phyloP scores from a whole-genome alignment of 2,113 vertebrate species.

The Chunga burmeisteri region DNA sequence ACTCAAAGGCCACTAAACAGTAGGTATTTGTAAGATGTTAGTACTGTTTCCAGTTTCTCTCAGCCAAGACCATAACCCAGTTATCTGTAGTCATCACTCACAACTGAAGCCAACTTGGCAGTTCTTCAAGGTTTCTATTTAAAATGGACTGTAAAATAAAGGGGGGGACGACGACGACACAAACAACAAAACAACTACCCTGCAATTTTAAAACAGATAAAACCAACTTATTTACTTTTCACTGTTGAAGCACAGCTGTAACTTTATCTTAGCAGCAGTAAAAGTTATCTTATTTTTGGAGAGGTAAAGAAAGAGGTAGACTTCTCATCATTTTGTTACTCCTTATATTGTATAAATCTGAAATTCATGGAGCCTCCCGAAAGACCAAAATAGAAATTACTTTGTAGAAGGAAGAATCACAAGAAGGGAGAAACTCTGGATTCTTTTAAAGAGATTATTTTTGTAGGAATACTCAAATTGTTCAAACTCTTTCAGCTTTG shows the following conservation, averaged over 20 bases:
- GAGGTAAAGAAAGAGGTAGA: neutral
- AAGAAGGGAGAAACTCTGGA: neutral
- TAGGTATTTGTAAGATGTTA: neutral
- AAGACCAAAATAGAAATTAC: neutral
- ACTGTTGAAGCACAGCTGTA: neutral
- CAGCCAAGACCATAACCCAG: neutral
- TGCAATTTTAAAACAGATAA: neutral
- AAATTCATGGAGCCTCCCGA: neutral
- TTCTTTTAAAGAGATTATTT: neutral
- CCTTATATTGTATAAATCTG: neutral
- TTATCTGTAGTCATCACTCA: constrained; percentile 27
- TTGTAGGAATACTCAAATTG: neutral
- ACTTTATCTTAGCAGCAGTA: neutral
- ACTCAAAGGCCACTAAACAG: neutral
- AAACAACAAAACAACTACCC: neutral
- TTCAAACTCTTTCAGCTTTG: neutral
- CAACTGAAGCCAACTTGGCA: constrained; percentile 1
- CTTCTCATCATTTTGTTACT: neutral
- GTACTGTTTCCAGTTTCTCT: neutral
- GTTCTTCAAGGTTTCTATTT: neutral
- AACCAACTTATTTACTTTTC: constrained; percentile 1
- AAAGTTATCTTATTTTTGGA: neutral
- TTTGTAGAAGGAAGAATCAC: neutral
- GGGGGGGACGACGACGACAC: too few relatives aligned
- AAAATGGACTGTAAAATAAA: constrained; percentile 10